Evolutionary conservation across 2,888 invertebrate species (phyloP).

Genomic region (Agrotis ipsilon): DNA sequence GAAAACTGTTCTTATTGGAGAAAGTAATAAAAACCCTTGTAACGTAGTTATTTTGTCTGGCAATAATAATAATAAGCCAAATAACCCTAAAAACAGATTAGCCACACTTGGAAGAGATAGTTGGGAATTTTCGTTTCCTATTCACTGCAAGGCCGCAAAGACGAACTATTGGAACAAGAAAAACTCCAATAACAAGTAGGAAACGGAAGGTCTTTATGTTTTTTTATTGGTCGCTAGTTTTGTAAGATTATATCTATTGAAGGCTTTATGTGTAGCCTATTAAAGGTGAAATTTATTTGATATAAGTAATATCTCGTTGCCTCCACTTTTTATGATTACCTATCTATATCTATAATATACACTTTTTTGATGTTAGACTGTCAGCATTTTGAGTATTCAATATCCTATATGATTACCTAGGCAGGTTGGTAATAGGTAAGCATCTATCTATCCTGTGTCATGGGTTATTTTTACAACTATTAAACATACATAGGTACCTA

Average conservation of each 20-base stretch:
- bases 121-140: conserved; percentile 44
- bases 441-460: too few relatives aligned
- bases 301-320: too few relatives aligned
- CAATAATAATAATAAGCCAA: conserved; percentile 46
- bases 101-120: conserved; percentile 36
- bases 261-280: conserved; percentile 10
- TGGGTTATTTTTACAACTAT: too few relatives aligned
- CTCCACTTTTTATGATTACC: too few relatives aligned
- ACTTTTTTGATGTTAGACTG: too few relatives aligned
- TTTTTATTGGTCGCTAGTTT: conserved; percentile 51
- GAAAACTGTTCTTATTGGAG: conserved; percentile 5
- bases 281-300: too few relatives aligned
- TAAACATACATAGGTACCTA: too few relatives aligned
- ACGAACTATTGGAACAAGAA: conserved; percentile 29
- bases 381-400: too few relatives aligned
- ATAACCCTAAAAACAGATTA: conserved; percentile 55
- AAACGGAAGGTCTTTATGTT: conserved; percentile 49
- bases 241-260: conserved; percentile 18
- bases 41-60: conserved; percentile 28
- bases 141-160: conserved; percentile 36
- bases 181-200: conserved; percentile 57
- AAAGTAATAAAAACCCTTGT: conserved; percentile 31
- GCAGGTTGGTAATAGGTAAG: too few relatives aligned
- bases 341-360: neutral
- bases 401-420: too few relatives aligned